A percentile compares a stretch with the other conserved stretches of the same genome.
phyloP scores from a whole-genome alignment of 2,113 vertebrate species.

The Eclectus roratus region DNA sequence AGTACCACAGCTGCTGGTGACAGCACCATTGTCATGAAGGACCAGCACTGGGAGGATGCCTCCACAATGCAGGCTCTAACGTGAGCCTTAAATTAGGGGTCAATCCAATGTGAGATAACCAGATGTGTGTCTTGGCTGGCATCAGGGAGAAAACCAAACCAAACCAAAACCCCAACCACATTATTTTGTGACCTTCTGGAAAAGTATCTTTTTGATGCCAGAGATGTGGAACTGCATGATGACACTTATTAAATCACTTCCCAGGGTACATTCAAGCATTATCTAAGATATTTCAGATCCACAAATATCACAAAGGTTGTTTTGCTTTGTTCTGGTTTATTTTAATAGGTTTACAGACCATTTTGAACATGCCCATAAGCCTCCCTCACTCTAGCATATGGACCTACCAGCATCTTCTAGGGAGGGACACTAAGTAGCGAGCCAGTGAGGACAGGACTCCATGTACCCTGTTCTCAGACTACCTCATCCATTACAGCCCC shows the following conservation, averaged over 20 bases:
- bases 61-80: no score
- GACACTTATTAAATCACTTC: background rate
- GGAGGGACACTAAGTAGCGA: background rate
- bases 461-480: background rate
- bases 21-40: no score
- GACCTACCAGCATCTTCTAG: background rate
- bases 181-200: background rate
- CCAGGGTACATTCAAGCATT: background rate
- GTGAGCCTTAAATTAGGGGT: background rate
- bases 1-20: no score
- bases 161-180: background rate
- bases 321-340: no score
- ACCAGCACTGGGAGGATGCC: no score
- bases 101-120: background rate
- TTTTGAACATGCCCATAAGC: background rate
- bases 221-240: background rate
- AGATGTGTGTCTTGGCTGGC: background rate
- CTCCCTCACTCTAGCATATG: background rate
- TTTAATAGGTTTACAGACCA: background rate
- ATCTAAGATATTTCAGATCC: background rate
- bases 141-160: background rate
- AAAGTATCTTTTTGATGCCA: background rate
- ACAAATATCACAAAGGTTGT: background rate
- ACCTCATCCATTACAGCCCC: background rate
- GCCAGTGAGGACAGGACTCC: background rate